Percentiles rank a stretch among this genome's conserved stretches.
Conservation (phyloP, 1,140 invertebrate species). For the Pararge aegeria region DNA sequence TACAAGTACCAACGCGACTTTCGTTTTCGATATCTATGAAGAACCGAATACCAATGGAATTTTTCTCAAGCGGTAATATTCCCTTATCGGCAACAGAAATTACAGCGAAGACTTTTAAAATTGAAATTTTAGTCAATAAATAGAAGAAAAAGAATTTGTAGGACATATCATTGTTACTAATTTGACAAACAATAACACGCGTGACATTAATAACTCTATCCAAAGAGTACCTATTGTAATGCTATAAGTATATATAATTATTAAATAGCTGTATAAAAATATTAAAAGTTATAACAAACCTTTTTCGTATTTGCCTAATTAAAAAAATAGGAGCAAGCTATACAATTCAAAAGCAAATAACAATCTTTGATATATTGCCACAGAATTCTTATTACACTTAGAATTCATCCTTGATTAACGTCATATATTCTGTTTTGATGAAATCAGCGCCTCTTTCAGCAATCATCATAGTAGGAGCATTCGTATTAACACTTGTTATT, state of each 20-base stretch:
- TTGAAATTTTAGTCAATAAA: conserved; percentile 5
- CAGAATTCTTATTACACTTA: no score
- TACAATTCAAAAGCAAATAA: no score
- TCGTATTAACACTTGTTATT: conserved; percentile 86
- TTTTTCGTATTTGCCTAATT: no score
- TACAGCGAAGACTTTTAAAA: conserved; percentile 7
- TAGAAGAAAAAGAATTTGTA: conserved; percentile 1
- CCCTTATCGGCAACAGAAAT: conserved; percentile 54
- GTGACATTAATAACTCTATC: no score
- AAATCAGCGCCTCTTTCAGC: conserved; percentile 92
- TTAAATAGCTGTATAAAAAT: no score
- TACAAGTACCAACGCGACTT: conserved; percentile 34
- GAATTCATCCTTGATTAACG: conserved; percentile 41
- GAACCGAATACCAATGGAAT: conserved; percentile 53
- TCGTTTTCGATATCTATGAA: conserved; percentile 53
- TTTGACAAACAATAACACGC: background rate
- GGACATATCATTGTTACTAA: conserved; percentile 31
- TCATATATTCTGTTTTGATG: conserved; percentile 82
- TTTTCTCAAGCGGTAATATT: conserved; percentile 40
- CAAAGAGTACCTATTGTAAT: no score
- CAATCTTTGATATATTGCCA: no score
- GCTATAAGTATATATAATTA: no score
- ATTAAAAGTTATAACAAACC: background rate
- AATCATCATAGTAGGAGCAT: conserved; percentile 89
- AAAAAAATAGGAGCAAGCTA: no score